phyloP scores from a whole-genome alignment of 2,888 invertebrate genomes.

The Drosophila kokeensis region DNA sequence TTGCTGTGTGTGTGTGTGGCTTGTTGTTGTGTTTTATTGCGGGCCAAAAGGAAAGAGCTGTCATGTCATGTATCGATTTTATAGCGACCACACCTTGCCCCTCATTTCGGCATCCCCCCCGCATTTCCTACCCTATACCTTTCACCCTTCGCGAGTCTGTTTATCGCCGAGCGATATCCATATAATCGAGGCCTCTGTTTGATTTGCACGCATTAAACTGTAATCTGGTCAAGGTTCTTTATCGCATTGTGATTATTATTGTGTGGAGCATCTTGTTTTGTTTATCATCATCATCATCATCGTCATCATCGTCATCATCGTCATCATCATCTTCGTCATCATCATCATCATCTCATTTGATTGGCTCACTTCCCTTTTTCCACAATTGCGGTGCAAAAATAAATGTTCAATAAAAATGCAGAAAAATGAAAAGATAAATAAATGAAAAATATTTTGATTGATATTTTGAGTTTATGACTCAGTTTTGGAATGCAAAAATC shows the following conservation, averaged over 20 bases:
- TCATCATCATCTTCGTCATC: not conserved
- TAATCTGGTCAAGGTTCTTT: constrained; percentile 76
- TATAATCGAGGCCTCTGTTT: constrained; percentile 61
- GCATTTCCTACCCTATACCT: not conserved
- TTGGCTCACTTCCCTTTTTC: constrained; percentile 35
- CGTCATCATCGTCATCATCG: not conserved
- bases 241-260: constrained; percentile 42
- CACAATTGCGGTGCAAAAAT: constrained; percentile 30
- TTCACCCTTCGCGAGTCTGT: not conserved
- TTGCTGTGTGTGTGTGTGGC: constrained; percentile 44
- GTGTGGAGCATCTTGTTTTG: constrained; percentile 51
- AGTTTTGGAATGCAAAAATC: constrained; percentile 38
- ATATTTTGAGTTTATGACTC: constrained; percentile 56
- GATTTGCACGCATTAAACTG: constrained; percentile 73
- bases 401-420: constrained; percentile 43
- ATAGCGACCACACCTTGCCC: constrained; percentile 53
- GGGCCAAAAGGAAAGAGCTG: constrained; percentile 54
- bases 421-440: constrained; percentile 1
- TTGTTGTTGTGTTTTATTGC: constrained; percentile 63
- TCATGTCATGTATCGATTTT: constrained; percentile 76
- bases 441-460: constrained; percentile 57
- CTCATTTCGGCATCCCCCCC: not conserved
- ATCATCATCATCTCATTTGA: constrained; percentile 12
- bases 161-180: constrained; percentile 54
- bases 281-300: constrained; percentile 35